Evolutionary conservation across 2,113 vertebrate species (phyloP).

Genomic region (Sporophila hypoxantha): DNA sequence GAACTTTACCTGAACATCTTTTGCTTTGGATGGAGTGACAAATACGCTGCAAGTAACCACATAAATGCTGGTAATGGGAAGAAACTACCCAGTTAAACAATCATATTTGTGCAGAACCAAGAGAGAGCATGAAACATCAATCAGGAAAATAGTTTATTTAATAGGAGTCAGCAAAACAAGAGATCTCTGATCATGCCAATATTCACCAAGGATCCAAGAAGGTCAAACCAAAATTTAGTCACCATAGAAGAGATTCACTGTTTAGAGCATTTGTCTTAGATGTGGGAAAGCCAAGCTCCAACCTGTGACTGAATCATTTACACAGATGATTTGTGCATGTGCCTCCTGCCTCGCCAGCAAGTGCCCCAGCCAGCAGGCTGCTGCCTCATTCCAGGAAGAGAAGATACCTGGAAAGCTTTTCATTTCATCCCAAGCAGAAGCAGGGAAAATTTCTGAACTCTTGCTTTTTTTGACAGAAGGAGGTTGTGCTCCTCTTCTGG

Average conservation of each 20-base stretch:
- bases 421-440: background rate
- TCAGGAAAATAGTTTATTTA: background rate
- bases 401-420: background rate
- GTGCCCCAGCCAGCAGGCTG: background rate
- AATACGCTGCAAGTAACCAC: background rate
- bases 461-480: background rate
- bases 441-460: background rate
- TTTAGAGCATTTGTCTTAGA: background rate
- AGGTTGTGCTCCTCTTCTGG: background rate
- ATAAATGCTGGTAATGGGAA: rapidly evolving
- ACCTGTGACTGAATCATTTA: background rate
- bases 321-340: background rate
- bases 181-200: background rate
- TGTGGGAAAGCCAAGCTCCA: conserved; percentile 23
- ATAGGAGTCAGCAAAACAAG: background rate
- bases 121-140: rapidly evolving
- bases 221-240: background rate
- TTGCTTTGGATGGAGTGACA: background rate
- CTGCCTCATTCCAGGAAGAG: background rate
- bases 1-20: background rate
- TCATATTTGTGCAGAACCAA: background rate
- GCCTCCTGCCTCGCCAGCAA: rapidly evolving
- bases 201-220: background rate
- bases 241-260: background rate
- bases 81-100: background rate